Base-by-base conservation (phyloP, 2,113 vertebrate genomes). In the Eptatretus burgeri region DNA sequence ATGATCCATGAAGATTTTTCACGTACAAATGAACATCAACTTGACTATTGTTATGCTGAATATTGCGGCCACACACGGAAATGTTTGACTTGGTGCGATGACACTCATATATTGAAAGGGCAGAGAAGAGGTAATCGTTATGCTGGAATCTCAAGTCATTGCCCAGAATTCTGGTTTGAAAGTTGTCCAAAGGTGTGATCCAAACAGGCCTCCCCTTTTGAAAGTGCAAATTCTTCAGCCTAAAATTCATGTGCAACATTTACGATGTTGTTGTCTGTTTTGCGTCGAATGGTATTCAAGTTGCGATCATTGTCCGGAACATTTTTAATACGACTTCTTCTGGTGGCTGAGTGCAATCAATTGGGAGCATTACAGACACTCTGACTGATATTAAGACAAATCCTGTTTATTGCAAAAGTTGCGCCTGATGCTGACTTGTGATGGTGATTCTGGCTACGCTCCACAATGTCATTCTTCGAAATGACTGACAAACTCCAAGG, bases 121-220 rank as follows among this genome's bases (percentile, higher is more conserved):
- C 53, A 18, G 16, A 60, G 18, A 60, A 60, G 16, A 60, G 53
- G 18, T 60, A 8, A 60, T 60, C 53, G 9, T 16, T 60, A 18
- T 11, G 53, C 53, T 60, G 53, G 18, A 60, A 60, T 60, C 53
- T 60, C 18, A 18, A n/a, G 18, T 60, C 53, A 60, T 60, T 11
- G 11, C 53, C 53, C 53, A 60, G 16, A 18, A 60, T 60, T n/a
- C 53, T 16, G 16, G 53, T 9, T 60, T 60, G 53, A 60, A 60
- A 60, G 53, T 60, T 8, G 18, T 60, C 53, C 53, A 60, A 60
- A n/a, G 53, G 53, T 60, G 53, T n/a, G 53, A 60, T 60, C 18
- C 5, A 11, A 16, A 60, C 5, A 8, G 53, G 53, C 18, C 53
- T 16, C 16, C 16, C 11, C 18, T 60, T 11, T 60, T 60, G 16